Conservation (phyloP, 2,113 vertebrate species). For the Pardalotus punctatus region DNA sequence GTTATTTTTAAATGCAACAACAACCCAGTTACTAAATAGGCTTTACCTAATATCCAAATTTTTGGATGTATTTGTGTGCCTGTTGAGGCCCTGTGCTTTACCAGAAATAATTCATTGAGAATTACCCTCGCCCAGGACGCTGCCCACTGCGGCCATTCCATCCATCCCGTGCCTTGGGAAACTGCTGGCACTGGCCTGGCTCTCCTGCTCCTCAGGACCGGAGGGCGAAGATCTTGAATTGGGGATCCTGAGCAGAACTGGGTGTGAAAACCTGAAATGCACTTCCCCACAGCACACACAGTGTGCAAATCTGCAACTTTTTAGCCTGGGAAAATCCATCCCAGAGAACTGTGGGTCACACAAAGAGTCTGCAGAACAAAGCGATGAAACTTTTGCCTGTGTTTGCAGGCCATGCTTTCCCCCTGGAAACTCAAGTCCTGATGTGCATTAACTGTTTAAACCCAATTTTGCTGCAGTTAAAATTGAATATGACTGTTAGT, state of each 20-base stretch:
- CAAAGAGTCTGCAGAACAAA: not conserved
- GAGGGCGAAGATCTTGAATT: not conserved
- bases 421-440: not conserved
- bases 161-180: accelerated
- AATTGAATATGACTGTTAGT: slow-evolving; percentile 48
- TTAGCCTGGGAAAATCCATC: not conserved
- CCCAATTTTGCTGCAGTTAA: slow-evolving; percentile 18
- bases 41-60: not conserved
- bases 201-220: not conserved
- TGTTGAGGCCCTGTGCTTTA: not conserved
- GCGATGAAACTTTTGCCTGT: not conserved
- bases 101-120: not conserved
- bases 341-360: not conserved
- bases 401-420: not conserved
- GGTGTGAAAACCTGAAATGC: accelerated
- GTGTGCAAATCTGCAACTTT: too few relatives aligned
- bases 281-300: not conserved
- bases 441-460: slow-evolving; percentile 36
- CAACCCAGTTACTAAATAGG: not conserved
- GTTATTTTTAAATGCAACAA: not conserved
- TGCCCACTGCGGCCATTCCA: accelerated
- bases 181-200: not conserved
- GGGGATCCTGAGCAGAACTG: not conserved
- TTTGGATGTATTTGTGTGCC: accelerated
- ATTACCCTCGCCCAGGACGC: accelerated